These are phyloP conservation scores for Aleiodes sp. DNA, from an alignment of 1,140 invertebrate genomes.

Conservation along the genomic window DNA sequence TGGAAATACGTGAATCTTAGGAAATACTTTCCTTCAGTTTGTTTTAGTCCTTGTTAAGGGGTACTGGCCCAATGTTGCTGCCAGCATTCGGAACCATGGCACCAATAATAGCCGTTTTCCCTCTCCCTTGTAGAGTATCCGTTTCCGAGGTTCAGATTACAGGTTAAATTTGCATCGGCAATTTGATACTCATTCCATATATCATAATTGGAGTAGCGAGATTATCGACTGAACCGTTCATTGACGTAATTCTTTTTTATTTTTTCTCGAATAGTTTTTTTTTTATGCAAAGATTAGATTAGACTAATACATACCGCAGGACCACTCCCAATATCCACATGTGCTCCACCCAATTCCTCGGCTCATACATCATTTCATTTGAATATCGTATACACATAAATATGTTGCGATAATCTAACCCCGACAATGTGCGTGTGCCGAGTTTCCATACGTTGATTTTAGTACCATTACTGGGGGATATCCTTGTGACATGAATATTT, in stretches of 20 bases:
- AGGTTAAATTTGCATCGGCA: too few relatives aligned
- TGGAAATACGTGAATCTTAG: not conserved
- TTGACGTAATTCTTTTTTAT: not conserved
- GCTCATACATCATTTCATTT: conserved; percentile 22
- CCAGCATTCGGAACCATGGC: too few relatives aligned
- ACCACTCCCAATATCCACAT: conserved; percentile 19
- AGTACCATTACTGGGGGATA: not conserved
- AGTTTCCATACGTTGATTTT: conserved; percentile 18
- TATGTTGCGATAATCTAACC: conserved; percentile 22
- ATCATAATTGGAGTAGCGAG: not conserved
- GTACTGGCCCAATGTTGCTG: too few relatives aligned
- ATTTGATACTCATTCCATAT: too few relatives aligned
- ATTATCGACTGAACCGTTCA: not conserved
- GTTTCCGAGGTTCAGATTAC: not conserved
- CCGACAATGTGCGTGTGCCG: conserved; percentile 21
- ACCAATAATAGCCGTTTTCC: too few relatives aligned
- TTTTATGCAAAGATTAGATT: conserved; percentile 23
- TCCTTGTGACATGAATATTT: conserved; percentile 9
- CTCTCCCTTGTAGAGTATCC: not conserved
- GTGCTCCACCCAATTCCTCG: conserved; percentile 35
- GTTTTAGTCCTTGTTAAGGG: too few relatives aligned
- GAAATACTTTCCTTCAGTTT: too few relatives aligned
- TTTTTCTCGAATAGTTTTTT: not conserved
- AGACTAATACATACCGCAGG: conserved; percentile 19
- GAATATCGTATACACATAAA: conserved; percentile 21